Evolutionary conservation across 2,113 vertebrate species (phyloP), one percentile per base, ranked within the genome.

Genomic region (Tyto alba): DNA sequence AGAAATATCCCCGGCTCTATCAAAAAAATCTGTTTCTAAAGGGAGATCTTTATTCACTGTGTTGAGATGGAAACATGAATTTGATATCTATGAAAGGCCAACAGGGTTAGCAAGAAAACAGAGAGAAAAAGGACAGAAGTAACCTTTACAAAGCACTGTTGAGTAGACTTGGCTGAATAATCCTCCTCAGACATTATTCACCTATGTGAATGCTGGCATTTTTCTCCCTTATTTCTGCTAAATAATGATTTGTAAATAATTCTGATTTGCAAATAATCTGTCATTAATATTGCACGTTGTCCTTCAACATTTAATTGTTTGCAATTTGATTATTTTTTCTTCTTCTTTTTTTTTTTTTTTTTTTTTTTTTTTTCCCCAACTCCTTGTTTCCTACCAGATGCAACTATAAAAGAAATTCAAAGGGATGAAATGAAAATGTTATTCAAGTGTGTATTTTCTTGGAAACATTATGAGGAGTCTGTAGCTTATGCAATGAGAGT

Each of bases 11-110:
- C 45, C 0, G 4, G 57, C 66, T 96, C 62, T 85, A 94, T 96
- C 85, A 96, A 94, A 96, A 90, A 88, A 72, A 6, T 47, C 38
- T 72, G 45, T 96, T 96, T 90, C 96, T 96, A 91, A 95, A 85
- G 95, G 88, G 91, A 97, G 71, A 75, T 91, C 92, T 96, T 95
- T 94, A 90, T 95, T 95, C 89, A 0, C 67, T 66, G 63, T 64
- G 84, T 89, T 96, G 89, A 96, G 92, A 96, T 78, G 74, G 89
- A 94, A 94, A 93, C 85, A 96, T 1, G 85, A 82, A 88, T 95
- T 89, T 89, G 91, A 82, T 94, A 96, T 96, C 96, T 96, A 89
- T 89, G 84, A 95, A 93, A 96, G 94, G 91, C 94, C 95, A 97
- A 87, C 53, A 77, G 75, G 92, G 94, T 95, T 94, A 96, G 84